Percentiles rank a stretch among this genome's conserved stretches.
phyloP scores from a whole-genome alignment of 2,113 vertebrate genomes.

The Clupea harengus region DNA sequence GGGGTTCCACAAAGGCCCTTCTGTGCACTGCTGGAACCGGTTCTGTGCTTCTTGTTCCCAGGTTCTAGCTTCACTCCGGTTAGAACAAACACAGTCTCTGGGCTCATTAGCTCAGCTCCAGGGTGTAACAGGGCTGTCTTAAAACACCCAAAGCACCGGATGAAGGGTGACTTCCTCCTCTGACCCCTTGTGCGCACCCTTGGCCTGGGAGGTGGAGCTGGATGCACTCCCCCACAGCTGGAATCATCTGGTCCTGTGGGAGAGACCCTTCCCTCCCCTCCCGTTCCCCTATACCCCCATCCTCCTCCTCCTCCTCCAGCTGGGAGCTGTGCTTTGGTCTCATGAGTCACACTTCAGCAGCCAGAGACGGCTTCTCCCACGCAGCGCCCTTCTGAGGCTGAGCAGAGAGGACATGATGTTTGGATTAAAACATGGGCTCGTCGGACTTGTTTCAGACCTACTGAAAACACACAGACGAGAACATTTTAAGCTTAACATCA shows the following conservation, averaged over 20 bases:
- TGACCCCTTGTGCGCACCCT: neutral
- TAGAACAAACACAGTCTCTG: neutral
- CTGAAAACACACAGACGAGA: neutral
- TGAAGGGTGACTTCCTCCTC: neutral
- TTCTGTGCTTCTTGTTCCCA: neutral
- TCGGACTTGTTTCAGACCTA: neutral
- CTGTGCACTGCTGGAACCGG: neutral
- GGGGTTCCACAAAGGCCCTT: neutral
- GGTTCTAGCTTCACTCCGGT: neutral
- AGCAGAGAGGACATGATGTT: neutral
- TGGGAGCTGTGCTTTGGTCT: neutral
- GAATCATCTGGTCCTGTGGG: constrained; percentile 29
- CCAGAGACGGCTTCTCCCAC: neutral
- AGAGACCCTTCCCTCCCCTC: neutral
- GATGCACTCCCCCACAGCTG: neutral
- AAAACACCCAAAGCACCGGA: neutral
- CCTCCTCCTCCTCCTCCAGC: neutral
- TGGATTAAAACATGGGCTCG: neutral
- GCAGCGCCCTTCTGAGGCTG: neutral
- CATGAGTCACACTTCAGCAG: neutral
- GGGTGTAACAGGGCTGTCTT: neutral
- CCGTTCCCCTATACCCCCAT: neutral
- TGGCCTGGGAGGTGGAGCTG: neutral
- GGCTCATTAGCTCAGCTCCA: neutral
- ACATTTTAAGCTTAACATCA: too few species aligned